Base-by-base conservation (phyloP, 2,888 invertebrate genomes). In the Nezara viridula region DNA sequence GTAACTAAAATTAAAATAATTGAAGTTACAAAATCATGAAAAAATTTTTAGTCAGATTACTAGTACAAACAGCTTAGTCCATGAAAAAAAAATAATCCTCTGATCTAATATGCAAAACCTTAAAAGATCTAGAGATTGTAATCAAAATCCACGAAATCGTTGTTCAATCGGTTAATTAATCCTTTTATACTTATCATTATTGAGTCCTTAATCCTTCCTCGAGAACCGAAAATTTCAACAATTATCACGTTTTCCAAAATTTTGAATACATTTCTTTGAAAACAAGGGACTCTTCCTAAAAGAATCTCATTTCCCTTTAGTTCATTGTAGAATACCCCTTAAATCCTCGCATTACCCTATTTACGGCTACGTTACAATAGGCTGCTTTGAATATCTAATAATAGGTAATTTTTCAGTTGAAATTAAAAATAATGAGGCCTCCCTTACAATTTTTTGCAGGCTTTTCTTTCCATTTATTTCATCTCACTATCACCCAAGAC, bases 331-430 rank as follows among this genome's bases (percentile, higher is more conserved):
- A 12, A 14, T 27, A 60, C 60, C n/a, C 27, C 14, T 4, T 27
- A 27, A 60, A 27, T 60, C n/a, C 55, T 10, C n/a, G 10, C n/a
- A 55, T 55, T 55, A n/a, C 10, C 66, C 66, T 37, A 9, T 73
- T 19, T 73, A 7, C 4, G 66, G 7, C 19, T 73, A 32, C 32
- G 21, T 37, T 19, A 73, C 19, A 37, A 73, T 37, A 37, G 19
- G 27, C 60, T 3, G 7, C 66, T 73, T 73, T 73, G 5, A 37
- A 73, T 19, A 37, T 73, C 32, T 37, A 60, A 60, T 60, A 60
- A 60, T 60, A 60, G 60, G 27, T 60, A 60, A 60, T 60, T 60
- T 60, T 60, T 73, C 37, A 27, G 27, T 73, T 32, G 66, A 73
- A 73, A 73, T 32, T 73, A 73, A 37, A 73, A 60, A 60, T 60